Evolutionary conservation across 2,888 invertebrate species (phyloP).

Genomic region (Diaprepes abbreviatus): DNA sequence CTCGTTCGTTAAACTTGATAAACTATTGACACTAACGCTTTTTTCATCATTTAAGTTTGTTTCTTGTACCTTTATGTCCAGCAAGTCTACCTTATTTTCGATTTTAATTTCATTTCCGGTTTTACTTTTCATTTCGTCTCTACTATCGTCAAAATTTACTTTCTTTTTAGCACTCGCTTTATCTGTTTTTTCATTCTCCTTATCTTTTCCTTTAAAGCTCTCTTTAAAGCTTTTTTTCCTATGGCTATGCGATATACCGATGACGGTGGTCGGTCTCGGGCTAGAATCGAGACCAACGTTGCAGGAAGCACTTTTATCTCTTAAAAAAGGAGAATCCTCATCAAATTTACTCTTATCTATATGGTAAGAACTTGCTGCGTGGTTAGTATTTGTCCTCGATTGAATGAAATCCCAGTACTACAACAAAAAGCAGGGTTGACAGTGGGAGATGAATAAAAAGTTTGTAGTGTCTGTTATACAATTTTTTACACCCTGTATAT

Average conservation of each 20-base stretch:
- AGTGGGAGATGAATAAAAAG: no score
- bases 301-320: conserved; percentile 85
- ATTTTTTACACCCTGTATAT: no score
- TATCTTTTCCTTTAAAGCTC: conserved; percentile 60
- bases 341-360: conserved; percentile 64
- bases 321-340: conserved; percentile 72
- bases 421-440: no score
- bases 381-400: conserved; percentile 68
- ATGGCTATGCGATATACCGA: conserved; percentile 56
- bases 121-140: conserved; percentile 41
- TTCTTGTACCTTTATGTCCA: conserved; percentile 38
- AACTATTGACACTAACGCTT: conserved; percentile 65
- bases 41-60: conserved; percentile 62
- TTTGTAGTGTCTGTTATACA: no score
- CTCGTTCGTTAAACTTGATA: conserved; percentile 64
- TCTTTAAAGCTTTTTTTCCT: conserved; percentile 57
- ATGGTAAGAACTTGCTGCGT: conserved; percentile 65
- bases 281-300: conserved; percentile 81
- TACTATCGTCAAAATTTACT: conserved; percentile 61
- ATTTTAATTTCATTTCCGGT: conserved; percentile 50
- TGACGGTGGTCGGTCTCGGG: conserved; percentile 76
- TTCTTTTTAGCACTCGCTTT: conserved; percentile 58
- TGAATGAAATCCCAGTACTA: conserved; percentile 83
- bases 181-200: conserved; percentile 8
- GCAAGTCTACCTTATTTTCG: conserved; percentile 54